phyloP scores from a whole-genome alignment of 2,797 vertebrate genomes.

The Sternotherus odoratus region DNA sequence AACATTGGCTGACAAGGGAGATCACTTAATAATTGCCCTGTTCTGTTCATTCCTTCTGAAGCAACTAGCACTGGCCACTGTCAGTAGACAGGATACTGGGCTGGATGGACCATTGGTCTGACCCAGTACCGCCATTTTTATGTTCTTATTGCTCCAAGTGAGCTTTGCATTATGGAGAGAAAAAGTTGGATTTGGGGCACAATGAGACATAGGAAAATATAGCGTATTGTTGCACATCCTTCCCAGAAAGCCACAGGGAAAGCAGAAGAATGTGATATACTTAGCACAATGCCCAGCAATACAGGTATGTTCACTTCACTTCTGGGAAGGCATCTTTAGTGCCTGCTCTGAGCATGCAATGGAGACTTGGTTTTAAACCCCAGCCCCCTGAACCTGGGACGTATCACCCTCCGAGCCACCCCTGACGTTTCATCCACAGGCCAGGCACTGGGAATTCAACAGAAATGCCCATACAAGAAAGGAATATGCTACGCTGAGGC shows the following conservation, averaged over 20 bases:
- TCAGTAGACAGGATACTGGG: not conserved
- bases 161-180: slow-evolving; percentile 54
- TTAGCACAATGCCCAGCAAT: rapidly evolving
- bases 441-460: not conserved
- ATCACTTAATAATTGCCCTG: not conserved
- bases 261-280: rapidly evolving
- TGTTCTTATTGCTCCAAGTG: slow-evolving; percentile 26
- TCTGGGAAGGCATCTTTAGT: rapidly evolving
- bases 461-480: not conserved
- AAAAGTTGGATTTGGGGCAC: slow-evolving; percentile 61
- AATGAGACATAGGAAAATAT: not conserved
- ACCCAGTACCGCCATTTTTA: not conserved
- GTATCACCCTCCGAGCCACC: not conserved
- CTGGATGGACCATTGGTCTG: not conserved
- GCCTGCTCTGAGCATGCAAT: not conserved
- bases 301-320: rapidly evolving
- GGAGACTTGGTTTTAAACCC: not conserved
- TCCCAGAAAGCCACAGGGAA: not conserved
- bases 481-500: not conserved
- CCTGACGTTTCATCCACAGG: not conserved
- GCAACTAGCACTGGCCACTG: not conserved
- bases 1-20: not conserved
- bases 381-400: not conserved
- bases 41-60: not conserved
- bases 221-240: not conserved